Evolutionary conservation across 2,113 vertebrate genomes (phyloP).

Genomic region (Okapia johnstoni): DNA sequence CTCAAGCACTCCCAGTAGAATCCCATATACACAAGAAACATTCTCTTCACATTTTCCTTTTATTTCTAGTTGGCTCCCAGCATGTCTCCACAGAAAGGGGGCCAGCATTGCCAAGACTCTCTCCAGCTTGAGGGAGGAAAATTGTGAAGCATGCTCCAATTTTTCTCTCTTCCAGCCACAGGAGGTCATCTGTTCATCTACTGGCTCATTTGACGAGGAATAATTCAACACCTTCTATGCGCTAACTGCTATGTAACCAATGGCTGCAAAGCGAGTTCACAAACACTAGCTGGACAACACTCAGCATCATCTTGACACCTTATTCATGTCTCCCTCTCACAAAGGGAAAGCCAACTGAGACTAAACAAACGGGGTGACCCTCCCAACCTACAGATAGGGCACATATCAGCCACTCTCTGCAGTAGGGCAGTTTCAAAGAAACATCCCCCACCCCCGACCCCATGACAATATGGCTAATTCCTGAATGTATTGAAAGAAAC

Average conservation of each 20-base stretch:
- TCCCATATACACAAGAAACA: neutral
- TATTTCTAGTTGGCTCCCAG: constrained; percentile 37
- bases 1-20: neutral
- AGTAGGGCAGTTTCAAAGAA: neutral
- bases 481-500: neutral
- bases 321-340: neutral
- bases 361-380: neutral
- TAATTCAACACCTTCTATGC: neutral
- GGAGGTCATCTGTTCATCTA: neutral
- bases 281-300: neutral
- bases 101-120: neutral
- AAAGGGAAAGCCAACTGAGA: neutral
- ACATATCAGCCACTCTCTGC: neutral
- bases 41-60: constrained; percentile 18
- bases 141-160: neutral
- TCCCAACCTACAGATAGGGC: neutral
- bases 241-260: neutral
- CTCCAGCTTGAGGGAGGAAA: neutral
- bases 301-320: neutral
- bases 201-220: constrained; percentile 15
- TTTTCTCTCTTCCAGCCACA: neutral
- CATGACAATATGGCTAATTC: neutral
- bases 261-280: neutral
- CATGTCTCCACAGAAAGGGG: neutral
- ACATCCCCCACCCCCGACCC: fast-evolving